Evolutionary conservation across 1,140 invertebrate species (phyloP).

Genomic region (Drosophila kanapiae): DNA sequence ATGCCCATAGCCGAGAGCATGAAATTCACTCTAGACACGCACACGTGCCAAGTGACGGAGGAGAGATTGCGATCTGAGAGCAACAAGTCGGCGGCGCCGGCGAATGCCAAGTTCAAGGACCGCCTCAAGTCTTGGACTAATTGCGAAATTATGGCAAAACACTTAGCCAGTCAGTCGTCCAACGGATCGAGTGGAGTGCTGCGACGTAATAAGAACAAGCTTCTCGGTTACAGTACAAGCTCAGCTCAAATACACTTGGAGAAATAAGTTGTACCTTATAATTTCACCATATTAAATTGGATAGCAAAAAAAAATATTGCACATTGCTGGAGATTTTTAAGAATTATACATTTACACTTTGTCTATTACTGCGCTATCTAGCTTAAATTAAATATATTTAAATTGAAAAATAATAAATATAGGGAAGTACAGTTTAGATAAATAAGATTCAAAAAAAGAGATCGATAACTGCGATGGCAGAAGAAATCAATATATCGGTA

Average conservation of each 20-base stretch:
- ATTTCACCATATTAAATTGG: neutral
- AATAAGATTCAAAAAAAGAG: too few species aligned
- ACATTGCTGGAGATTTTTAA: too few species aligned
- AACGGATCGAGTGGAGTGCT: conserved; percentile 29
- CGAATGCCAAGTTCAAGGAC: conserved; percentile 75
- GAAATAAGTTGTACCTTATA: neutral
- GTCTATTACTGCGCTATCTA: too few species aligned
- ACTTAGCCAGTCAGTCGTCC: conserved; percentile 27
- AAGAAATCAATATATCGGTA: too few species aligned
- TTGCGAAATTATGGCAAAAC: conserved; percentile 56
- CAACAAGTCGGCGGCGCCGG: conserved; percentile 46
- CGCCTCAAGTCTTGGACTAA: conserved; percentile 52
- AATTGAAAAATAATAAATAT: too few species aligned
- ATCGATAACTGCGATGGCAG: too few species aligned
- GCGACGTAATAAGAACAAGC: conserved; percentile 63
- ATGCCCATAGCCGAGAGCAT: conserved; percentile 1
- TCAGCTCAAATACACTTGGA: conserved; percentile 6
- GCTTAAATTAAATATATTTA: too few species aligned
- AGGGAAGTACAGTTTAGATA: too few species aligned
- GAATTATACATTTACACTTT: too few species aligned
- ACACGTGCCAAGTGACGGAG: conserved; percentile 58
- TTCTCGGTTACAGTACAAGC: conserved; percentile 28
- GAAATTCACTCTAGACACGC: conserved; percentile 53
- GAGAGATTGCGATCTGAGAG: conserved; percentile 30
- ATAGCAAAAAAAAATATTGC: too few species aligned